Evolutionary conservation across 2,888 invertebrate species (phyloP).

Genomic region (Thalpophila matura): DNA sequence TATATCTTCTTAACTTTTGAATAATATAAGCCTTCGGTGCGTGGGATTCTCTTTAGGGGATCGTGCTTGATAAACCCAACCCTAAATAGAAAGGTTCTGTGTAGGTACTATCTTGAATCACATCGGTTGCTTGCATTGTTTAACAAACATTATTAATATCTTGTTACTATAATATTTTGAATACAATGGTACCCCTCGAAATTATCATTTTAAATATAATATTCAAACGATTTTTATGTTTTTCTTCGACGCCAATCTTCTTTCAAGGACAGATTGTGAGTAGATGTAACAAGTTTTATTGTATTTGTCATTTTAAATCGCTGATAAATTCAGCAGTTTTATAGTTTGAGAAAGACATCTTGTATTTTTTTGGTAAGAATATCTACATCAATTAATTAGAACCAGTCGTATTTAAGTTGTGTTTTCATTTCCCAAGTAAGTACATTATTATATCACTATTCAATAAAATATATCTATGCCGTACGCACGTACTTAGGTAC

Average conservation of each 20-base stretch:
- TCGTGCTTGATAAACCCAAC: slow-evolving; percentile 44
- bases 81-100: slow-evolving; percentile 45
- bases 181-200: slow-evolving; percentile 20
- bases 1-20: slow-evolving; percentile 53
- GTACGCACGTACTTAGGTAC: too few relatives aligned
- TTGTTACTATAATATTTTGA: slow-evolving; percentile 41
- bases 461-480: too few relatives aligned
- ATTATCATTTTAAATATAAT: slow-evolving; percentile 1
- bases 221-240: neutral
- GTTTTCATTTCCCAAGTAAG: too few relatives aligned
- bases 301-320: too few relatives aligned
- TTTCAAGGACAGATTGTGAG: too few relatives aligned
- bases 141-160: slow-evolving; percentile 41
- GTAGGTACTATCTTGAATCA: slow-evolving; percentile 36
- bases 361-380: too few relatives aligned
- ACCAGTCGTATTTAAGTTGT: too few relatives aligned
- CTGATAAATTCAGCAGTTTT: too few relatives aligned
- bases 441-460: too few relatives aligned
- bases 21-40: slow-evolving; percentile 52
- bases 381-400: too few relatives aligned
- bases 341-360: too few relatives aligned
- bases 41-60: slow-evolving; percentile 48
- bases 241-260: neutral
- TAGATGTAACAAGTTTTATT: too few relatives aligned
- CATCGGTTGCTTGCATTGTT: slow-evolving; percentile 38